These are phyloP conservation scores for Clarias fuscus DNA, from an alignment of 2,797 vertebrate genomes.

Conservation along the genomic window DNA sequence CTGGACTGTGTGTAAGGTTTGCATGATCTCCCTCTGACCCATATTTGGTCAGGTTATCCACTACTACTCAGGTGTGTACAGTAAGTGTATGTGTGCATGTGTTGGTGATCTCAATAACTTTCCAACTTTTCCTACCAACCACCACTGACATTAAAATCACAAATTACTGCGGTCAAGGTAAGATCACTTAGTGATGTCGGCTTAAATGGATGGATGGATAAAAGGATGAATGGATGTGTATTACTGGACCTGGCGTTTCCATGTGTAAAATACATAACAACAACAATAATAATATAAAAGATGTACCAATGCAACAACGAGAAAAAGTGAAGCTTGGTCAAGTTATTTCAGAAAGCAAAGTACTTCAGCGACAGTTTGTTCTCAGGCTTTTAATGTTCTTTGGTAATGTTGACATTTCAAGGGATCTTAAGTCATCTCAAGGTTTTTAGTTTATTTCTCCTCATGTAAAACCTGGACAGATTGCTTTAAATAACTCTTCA, in stretches of 20 bases:
- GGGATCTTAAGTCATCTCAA: not conserved
- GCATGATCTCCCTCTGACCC: too few species aligned
- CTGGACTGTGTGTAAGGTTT: too few species aligned
- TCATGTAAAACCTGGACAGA: not conserved
- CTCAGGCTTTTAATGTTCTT: not conserved
- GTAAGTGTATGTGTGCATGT: too few species aligned
- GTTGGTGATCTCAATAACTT: too few species aligned
- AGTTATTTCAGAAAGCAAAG: not conserved
- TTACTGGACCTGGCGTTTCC: not conserved
- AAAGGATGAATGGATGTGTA: not conserved
- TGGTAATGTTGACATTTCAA: constrained; percentile 15
- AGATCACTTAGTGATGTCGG: too few species aligned
- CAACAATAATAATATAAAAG: not conserved
- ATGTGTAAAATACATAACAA: not conserved
- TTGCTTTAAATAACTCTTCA: not conserved
- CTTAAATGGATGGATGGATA: too few species aligned
- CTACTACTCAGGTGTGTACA: too few species aligned
- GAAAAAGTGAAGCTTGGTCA: not conserved
- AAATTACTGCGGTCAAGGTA: too few species aligned
- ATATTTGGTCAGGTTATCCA: too few species aligned
- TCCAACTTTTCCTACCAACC: too few species aligned
- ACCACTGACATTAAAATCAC: too few species aligned
- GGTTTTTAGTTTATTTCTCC: not conserved
- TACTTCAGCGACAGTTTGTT: too few species aligned
- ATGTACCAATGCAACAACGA: not conserved